Evolutionary conservation across 1,140 invertebrate genomes (phyloP).

Genomic region (Hyles vespertilio): DNA sequence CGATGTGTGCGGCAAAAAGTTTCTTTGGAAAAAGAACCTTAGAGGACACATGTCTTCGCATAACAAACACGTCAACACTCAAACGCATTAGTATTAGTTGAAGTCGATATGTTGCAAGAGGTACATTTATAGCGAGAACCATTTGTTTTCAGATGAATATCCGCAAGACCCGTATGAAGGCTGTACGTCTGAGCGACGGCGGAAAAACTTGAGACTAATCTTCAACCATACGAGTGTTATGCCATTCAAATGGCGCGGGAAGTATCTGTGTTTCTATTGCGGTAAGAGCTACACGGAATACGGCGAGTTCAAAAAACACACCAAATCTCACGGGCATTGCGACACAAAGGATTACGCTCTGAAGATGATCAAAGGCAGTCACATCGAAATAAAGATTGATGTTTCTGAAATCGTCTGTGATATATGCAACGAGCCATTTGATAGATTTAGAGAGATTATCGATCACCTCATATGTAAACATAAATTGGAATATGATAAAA

Average conservation of each 20-base stretch:
- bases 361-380: slow-evolving; percentile 44
- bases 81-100: slow-evolving; percentile 5
- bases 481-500: slow-evolving; percentile 47
- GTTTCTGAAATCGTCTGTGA: slow-evolving; percentile 51
- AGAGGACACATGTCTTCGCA: slow-evolving; percentile 48
- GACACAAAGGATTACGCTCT: slow-evolving; percentile 41
- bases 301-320: slow-evolving; percentile 50
- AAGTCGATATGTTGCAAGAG: slow-evolving; percentile 13
- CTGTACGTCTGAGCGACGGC: slow-evolving; percentile 43
- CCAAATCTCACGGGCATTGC: slow-evolving; percentile 45
- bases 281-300: slow-evolving; percentile 44
- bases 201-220: slow-evolving; percentile 58
- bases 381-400: slow-evolving; percentile 55
- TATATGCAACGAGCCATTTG: slow-evolving; percentile 48
- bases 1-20: slow-evolving; percentile 79
- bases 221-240: slow-evolving; percentile 62
- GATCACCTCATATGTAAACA: slow-evolving; percentile 56
- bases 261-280: slow-evolving; percentile 59
- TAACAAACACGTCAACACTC: slow-evolving; percentile 8
- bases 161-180: slow-evolving; percentile 38
- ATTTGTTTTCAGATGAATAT: slow-evolving; percentile 64
- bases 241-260: slow-evolving; percentile 63
- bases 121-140: slow-evolving; percentile 36
- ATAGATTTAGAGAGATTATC: slow-evolving; percentile 38
- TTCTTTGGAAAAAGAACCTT: slow-evolving; percentile 56